phyloP scores from a whole-genome alignment of 2,888 invertebrate species.

The Protula sp. region DNA sequence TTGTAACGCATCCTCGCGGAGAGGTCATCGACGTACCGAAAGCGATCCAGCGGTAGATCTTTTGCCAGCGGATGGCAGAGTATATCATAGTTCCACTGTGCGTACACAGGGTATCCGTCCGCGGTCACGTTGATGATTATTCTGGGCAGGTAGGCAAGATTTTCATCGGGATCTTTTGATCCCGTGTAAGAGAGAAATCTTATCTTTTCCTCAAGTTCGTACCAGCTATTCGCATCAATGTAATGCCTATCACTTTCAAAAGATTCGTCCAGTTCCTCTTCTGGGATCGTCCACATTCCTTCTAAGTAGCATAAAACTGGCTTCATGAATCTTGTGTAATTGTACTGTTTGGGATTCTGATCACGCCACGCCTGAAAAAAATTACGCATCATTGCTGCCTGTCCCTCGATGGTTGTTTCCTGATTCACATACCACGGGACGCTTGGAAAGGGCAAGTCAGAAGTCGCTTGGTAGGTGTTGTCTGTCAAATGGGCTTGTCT shows the following conservation, averaged over 20 bases:
- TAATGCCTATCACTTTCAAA: slow-evolving; percentile 1
- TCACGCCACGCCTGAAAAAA: slow-evolving; percentile 36
- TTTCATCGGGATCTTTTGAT: background rate
- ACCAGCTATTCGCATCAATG: background rate
- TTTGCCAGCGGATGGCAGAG: slow-evolving; percentile 27
- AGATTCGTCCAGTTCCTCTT: no score
- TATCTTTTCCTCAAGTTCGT: slow-evolving; percentile 2
- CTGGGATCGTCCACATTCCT: no score
- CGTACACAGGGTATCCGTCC: no score
- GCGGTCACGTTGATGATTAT: slow-evolving; percentile 28
- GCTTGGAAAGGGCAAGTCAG: no score
- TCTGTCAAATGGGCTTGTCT: no score
- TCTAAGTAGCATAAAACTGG: no score
- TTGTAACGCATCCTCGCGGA: slow-evolving; percentile 20
- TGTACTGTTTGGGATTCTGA: slow-evolving; percentile 27
- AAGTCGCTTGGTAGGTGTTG: no score
- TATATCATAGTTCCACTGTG: slow-evolving; percentile 28
- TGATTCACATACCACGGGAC: no score
- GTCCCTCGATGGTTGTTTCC: no score
- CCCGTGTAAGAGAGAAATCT: slow-evolving; percentile 1
- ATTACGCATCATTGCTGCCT: no score
- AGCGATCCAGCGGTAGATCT: slow-evolving; percentile 13
- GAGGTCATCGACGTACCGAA: slow-evolving; percentile 31
- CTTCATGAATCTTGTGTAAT: no score
- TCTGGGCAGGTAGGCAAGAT: slow-evolving; percentile 37